A percentile compares a stretch with the other conserved stretches of the same genome.
phyloP scores from a whole-genome alignment of 2,888 invertebrate species.

The Agapetus fuscipes region DNA sequence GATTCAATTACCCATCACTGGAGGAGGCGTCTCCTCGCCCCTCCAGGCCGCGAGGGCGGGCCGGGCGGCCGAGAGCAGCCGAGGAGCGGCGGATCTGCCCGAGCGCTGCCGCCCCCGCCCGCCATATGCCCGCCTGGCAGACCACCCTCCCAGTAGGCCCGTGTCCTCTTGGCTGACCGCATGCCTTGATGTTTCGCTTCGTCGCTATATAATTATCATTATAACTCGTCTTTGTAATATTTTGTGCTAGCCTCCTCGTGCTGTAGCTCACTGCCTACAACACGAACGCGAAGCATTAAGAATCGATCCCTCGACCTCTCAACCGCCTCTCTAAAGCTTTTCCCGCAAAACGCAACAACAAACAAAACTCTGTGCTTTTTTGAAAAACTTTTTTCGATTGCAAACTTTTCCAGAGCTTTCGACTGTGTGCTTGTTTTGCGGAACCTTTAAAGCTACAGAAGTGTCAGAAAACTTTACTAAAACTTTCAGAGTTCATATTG shows the following conservation, averaged over 20 bases:
- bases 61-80: slow-evolving; percentile 11
- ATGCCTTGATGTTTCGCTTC: slow-evolving; percentile 50
- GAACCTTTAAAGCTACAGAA: too few species aligned
- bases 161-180: slow-evolving; percentile 51
- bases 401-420: neutral
- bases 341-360: slow-evolving; percentile 4
- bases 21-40: slow-evolving; percentile 15
- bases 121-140: slow-evolving; percentile 16
- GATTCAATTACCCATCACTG: slow-evolving; percentile 5
- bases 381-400: slow-evolving; percentile 7
- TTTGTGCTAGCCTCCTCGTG: slow-evolving; percentile 28
- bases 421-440: neutral
- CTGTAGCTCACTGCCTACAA: slow-evolving; percentile 24
- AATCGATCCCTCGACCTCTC: slow-evolving; percentile 21
- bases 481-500: slow-evolving; percentile 2
- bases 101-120: slow-evolving; percentile 13
- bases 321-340: slow-evolving; percentile 8
- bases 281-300: slow-evolving; percentile 29
- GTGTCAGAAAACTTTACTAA: too few species aligned
- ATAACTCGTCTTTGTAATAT: slow-evolving; percentile 39
- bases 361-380: slow-evolving; percentile 3
- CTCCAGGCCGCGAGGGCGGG: slow-evolving; percentile 10
- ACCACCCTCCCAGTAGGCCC: slow-evolving; percentile 35
- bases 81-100: slow-evolving; percentile 4
- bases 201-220: slow-evolving; percentile 31